Conservation (phyloP, 2,888 invertebrate species). For the Sinelater perroti region DNA sequence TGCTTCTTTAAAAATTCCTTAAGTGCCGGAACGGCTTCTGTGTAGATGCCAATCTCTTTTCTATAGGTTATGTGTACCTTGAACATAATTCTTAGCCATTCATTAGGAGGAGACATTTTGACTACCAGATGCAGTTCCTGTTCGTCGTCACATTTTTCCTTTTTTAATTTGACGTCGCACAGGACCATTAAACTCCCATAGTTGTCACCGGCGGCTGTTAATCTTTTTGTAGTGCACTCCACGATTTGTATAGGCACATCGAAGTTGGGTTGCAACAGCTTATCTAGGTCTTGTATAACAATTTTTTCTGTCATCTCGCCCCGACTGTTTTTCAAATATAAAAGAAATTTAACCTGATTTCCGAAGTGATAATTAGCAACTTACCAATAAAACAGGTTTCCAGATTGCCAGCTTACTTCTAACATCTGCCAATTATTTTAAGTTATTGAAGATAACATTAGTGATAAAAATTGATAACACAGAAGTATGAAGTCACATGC, state of each 20-base stretch:
- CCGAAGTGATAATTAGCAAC: too few species aligned
- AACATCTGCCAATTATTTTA: too few species aligned
- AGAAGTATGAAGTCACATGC: too few species aligned
- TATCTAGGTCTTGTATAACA: slow-evolving; percentile 33
- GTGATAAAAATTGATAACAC: too few species aligned
- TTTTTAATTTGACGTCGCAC: slow-evolving; percentile 49
- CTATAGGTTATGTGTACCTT: slow-evolving; percentile 62
- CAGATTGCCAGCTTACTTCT: too few species aligned
- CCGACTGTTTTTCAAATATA: too few species aligned
- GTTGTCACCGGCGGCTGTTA: slow-evolving; percentile 66
- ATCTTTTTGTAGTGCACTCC: slow-evolving; percentile 52
- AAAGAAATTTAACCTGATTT: too few species aligned
- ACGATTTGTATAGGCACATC: slow-evolving; percentile 31
- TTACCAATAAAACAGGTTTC: too few species aligned
- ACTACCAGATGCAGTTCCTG: slow-evolving; percentile 61
- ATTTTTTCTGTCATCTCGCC: too few species aligned
- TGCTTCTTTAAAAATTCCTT: slow-evolving; percentile 59
- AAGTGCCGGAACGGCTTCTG: slow-evolving; percentile 59
- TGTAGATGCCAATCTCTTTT: slow-evolving; percentile 64
- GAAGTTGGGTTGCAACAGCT: slow-evolving; percentile 25
- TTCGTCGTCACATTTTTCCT: too few species aligned
- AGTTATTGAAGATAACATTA: too few species aligned
- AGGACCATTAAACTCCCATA: slow-evolving; percentile 66
- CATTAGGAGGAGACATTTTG: slow-evolving; percentile 64
- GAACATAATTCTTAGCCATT: slow-evolving; percentile 61